Evolutionary conservation across 2,888 invertebrate genomes (phyloP).

Genomic region (Allacma fusca): DNA sequence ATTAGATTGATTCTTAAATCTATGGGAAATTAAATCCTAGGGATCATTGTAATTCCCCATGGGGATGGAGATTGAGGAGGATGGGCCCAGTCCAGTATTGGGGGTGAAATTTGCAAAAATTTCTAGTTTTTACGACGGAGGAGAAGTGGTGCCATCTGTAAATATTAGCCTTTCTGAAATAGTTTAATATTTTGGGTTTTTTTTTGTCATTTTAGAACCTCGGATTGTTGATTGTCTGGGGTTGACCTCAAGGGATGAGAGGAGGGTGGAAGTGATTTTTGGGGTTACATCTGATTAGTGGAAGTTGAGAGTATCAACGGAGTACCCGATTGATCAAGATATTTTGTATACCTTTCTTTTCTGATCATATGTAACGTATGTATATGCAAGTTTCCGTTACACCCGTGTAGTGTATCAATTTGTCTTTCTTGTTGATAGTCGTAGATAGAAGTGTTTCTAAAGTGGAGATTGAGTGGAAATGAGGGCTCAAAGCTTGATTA

Average conservation of each 20-base stretch:
- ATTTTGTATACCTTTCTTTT: background rate
- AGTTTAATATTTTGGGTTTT: constrained; percentile 22
- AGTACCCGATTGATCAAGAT: background rate
- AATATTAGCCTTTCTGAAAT: constrained; percentile 35
- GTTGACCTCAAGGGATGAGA: background rate
- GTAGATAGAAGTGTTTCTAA: too few species aligned
- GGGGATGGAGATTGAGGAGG: background rate
- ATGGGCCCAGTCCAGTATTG: background rate
- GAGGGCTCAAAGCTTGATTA: too few species aligned
- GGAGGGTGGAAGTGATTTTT: too few species aligned
- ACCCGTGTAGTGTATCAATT: background rate
- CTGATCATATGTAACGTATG: constrained; percentile 21
- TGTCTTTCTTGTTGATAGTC: too few species aligned
- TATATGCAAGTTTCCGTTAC: background rate
- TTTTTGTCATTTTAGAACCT: background rate
- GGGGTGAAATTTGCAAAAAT: background rate
- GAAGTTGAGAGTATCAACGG: too few species aligned
- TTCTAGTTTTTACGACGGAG: constrained; percentile 1
- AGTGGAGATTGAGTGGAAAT: too few species aligned
- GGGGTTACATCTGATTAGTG: too few species aligned
- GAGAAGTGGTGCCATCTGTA: constrained; percentile 49
- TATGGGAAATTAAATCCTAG: too few species aligned
- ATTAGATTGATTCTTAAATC: background rate
- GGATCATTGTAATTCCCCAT: too few species aligned
- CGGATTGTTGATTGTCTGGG: background rate